phyloP scores from a whole-genome alignment of 1,140 invertebrate genomes.

The Chironomus tepperi region DNA sequence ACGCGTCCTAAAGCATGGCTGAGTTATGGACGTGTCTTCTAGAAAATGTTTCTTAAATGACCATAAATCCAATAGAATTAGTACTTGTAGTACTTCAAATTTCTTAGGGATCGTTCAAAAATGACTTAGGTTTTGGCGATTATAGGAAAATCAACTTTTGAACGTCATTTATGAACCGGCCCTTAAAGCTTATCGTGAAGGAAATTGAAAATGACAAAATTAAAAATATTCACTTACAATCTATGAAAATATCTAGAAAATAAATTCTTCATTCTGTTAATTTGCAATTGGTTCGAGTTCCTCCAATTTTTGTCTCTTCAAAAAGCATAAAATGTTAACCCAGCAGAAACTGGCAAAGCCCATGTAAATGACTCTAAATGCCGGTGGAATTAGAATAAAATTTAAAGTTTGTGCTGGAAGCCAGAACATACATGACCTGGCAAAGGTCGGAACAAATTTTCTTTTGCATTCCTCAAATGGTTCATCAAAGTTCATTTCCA shows the following conservation, averaged over 20 bases:
- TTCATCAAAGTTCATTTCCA: constrained; percentile 55
- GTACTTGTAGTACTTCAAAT: too few species aligned
- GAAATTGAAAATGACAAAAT: background rate
- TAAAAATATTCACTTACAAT: background rate
- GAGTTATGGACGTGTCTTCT: too few species aligned
- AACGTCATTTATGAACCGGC: too few species aligned
- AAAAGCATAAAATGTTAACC: constrained; percentile 69
- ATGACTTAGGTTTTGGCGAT: background rate
- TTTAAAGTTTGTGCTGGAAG: constrained; percentile 66
- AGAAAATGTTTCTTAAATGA: too few species aligned
- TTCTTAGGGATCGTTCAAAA: too few species aligned
- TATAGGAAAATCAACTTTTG: background rate
- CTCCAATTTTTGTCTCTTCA: constrained; percentile 49
- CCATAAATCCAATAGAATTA: too few species aligned
- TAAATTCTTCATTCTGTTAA: background rate
- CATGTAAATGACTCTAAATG: constrained; percentile 60
- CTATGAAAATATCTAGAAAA: background rate
- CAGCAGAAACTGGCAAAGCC: constrained; percentile 61
- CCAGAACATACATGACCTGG: constrained; percentile 68
- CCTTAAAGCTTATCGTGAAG: too few species aligned
- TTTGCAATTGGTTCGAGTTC: background rate
- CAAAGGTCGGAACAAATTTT: constrained; percentile 65
- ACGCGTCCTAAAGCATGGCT: background rate
- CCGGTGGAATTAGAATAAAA: constrained; percentile 57
- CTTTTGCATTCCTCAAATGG: constrained; percentile 55